Evolutionary conservation across 2,797 vertebrate genomes (phyloP).

Genomic region (Esox masquinongy): DNA sequence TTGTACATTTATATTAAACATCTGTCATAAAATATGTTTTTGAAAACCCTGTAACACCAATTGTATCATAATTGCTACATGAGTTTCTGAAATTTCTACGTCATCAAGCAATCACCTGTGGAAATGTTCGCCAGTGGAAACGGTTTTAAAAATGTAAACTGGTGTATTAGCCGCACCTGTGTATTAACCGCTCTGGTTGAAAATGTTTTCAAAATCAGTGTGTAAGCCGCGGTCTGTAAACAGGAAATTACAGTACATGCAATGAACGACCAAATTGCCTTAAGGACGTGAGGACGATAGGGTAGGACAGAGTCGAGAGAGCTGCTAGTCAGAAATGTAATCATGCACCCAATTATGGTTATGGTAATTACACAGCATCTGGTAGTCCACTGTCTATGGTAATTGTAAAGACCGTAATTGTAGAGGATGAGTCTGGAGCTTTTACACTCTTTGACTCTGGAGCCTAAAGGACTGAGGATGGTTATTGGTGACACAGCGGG

Average conservation of each 20-base stretch:
- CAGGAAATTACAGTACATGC: not conserved
- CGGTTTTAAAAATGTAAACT: too few relatives aligned
- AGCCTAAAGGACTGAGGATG: constrained; percentile 20
- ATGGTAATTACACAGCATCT: constrained; percentile 60
- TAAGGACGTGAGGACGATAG: constrained; percentile 30
- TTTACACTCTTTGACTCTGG: constrained; percentile 8
- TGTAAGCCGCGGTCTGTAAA: too few relatives aligned
- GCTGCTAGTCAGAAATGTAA: constrained; percentile 50
- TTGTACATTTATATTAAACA: too few relatives aligned
- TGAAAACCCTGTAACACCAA: too few relatives aligned
- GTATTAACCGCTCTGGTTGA: too few relatives aligned
- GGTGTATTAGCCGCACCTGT: too few relatives aligned
- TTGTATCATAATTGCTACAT: too few relatives aligned
- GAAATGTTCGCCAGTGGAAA: too few relatives aligned
- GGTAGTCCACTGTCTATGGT: constrained; percentile 46
- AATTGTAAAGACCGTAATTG: constrained; percentile 56
- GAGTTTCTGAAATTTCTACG: too few relatives aligned
- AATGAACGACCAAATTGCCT: not conserved
- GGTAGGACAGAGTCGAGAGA: not conserved
- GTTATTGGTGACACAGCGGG: constrained; percentile 43
- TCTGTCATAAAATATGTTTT: too few relatives aligned
- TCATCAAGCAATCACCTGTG: too few relatives aligned
- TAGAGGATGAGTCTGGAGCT: constrained; percentile 31
- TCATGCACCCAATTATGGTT: constrained; percentile 55
- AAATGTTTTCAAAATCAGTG: too few relatives aligned